phyloP scores from a whole-genome alignment of 2,888 invertebrate genomes.

The Heliconius ethilla region DNA sequence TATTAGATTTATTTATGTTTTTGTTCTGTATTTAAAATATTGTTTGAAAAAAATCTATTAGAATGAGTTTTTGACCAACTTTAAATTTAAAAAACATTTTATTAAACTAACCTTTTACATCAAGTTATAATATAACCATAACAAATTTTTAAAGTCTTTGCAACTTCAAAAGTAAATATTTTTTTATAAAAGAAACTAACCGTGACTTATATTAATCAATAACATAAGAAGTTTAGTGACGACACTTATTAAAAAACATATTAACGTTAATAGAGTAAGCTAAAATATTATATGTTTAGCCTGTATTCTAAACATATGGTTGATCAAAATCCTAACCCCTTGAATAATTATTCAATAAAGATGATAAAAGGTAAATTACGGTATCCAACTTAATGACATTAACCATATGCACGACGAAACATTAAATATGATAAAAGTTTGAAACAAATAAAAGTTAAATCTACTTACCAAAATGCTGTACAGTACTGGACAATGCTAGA shows the following conservation, averaged over 20 bases:
- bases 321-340: not conserved
- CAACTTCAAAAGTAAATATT: too few species aligned
- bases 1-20: not conserved
- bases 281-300: not conserved
- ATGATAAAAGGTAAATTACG: not conserved
- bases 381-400: conserved; percentile 30
- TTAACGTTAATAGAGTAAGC: not conserved
- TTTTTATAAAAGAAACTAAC: not conserved
- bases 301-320: not conserved
- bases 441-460: conserved; percentile 28
- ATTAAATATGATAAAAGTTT: conserved; percentile 13
- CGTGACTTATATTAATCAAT: not conserved
- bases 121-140: too few species aligned
- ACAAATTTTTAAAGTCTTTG: too few species aligned
- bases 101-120: too few species aligned
- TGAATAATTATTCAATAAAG: not conserved
- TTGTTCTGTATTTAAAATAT: too few species aligned
- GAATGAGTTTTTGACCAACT: too few species aligned
- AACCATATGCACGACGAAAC: not conserved
- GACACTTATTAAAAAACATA: not conserved
- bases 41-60: too few species aligned
- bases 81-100: too few species aligned
- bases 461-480: conserved; percentile 75
- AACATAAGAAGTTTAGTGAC: not conserved
- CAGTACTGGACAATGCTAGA: conserved; percentile 76